A percentile compares a stretch with the other conserved stretches of the same genome.
Conservation (phyloP, 1,140 invertebrate species). For the Polypedilum pembai region DNA sequence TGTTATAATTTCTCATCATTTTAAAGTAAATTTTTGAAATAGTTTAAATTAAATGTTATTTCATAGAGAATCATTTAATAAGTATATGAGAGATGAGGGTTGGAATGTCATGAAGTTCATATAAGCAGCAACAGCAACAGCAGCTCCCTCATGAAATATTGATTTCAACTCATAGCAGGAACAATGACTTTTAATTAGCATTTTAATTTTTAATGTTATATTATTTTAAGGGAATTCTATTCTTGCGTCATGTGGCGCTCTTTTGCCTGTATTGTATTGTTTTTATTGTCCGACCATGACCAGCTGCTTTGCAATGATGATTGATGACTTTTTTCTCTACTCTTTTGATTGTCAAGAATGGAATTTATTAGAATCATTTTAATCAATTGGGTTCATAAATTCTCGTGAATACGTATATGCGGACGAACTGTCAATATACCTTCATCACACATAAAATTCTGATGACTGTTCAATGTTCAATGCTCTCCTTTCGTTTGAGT, state of each 20-base stretch:
- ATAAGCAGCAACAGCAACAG: neutral
- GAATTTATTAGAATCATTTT: neutral
- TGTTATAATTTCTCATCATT: neutral
- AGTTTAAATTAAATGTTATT: neutral
- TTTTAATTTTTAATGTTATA: neutral
- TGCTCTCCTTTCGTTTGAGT: no score
- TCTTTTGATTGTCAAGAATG: neutral
- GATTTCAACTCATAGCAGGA: neutral
- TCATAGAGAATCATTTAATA: neutral
- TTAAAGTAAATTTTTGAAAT: neutral
- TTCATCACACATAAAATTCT: no score
- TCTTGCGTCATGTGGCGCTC: neutral
- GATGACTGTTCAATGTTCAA: no score
- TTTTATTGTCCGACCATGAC: conserved; percentile 5
- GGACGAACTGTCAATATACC: no score
- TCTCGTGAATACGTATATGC: neutral
- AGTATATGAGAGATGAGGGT: neutral
- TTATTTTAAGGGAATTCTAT: neutral
- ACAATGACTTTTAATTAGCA: conserved; percentile 13
- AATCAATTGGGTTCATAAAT: neutral
- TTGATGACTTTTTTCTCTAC: neutral
- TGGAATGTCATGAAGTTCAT: neutral
- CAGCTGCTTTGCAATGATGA: conserved; percentile 9
- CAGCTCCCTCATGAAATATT: neutral
- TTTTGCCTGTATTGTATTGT: neutral